phyloP scores from a whole-genome alignment of 2,113 vertebrate genomes.

The Nycticebus coucang region DNA sequence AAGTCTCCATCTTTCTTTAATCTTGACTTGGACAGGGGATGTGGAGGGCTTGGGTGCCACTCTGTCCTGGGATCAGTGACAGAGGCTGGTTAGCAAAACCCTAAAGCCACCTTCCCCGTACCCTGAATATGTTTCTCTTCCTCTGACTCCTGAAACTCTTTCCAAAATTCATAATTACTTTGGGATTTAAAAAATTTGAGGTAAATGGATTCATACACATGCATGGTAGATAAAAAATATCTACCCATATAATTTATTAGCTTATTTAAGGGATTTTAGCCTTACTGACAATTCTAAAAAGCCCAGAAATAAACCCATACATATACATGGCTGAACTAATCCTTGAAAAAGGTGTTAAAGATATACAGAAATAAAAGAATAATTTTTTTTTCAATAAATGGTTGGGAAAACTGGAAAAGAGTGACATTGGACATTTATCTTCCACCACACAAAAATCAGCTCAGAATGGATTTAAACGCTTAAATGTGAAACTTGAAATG shows the following conservation, averaged over 20 bases:
- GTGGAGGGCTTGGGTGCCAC: rapidly evolving
- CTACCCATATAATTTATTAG: background rate
- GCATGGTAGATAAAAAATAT: background rate
- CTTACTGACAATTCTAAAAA: background rate
- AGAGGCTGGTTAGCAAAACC: background rate
- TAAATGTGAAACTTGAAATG: background rate
- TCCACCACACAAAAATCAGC: background rate
- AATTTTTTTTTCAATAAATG: background rate
- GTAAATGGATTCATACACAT: background rate
- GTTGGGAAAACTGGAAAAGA: background rate
- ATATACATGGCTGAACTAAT: background rate
- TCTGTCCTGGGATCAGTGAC: background rate
- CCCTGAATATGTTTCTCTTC: rapidly evolving
- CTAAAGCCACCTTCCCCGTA: rapidly evolving
- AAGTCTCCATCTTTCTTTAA: no score
- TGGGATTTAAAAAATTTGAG: background rate
- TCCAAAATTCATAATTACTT: background rate
- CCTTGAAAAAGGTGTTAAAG: background rate
- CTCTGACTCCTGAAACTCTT: background rate
- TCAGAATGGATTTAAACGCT: background rate
- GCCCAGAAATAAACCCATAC: background rate
- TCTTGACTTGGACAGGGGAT: background rate
- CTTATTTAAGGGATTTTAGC: background rate
- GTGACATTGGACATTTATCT: background rate
- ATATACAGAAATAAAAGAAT: background rate